These are phyloP conservation scores for Myiozetetes cayanensis DNA, from an alignment of 2,113 vertebrate genomes.

Conservation along the genomic window DNA sequence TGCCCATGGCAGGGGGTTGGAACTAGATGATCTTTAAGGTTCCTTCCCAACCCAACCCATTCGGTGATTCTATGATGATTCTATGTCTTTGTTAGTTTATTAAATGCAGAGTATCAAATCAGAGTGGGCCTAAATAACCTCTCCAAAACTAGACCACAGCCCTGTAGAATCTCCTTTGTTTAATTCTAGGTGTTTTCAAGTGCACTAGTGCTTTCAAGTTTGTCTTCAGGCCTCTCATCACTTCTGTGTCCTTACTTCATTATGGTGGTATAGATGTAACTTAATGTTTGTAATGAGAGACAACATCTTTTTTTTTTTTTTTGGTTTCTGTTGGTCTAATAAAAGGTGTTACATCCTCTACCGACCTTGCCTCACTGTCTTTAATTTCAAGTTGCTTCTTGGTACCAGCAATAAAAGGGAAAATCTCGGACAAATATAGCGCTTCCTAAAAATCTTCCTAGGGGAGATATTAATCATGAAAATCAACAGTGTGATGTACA, in stretches of 20 bases:
- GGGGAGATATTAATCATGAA: not conserved
- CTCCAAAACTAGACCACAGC: not conserved
- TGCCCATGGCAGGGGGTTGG: accelerated
- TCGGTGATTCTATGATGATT: not conserved
- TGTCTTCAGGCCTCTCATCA: not conserved
- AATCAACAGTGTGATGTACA: not conserved
- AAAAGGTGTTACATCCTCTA: not conserved
- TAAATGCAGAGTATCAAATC: not conserved
- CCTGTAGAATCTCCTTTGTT: not conserved
- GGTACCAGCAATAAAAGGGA: not conserved
- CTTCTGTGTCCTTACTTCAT: not conserved
- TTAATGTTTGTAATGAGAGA: not conserved
- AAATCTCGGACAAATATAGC: not conserved
- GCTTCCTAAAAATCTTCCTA: not conserved
- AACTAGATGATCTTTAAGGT: not conserved
- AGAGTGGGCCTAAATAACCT: not conserved
- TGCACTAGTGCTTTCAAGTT: not conserved
- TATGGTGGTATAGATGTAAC: not conserved
- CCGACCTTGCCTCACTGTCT: not conserved
- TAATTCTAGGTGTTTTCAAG: not conserved
- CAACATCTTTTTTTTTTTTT: not conserved
- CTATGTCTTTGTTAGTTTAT: not conserved
- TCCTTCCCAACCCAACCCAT: not conserved
- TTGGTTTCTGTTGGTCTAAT: no score
- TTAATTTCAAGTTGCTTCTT: not conserved